Conservation (phyloP, 2,888 invertebrate genomes). For the Thysanoteuthis rhombus region DNA sequence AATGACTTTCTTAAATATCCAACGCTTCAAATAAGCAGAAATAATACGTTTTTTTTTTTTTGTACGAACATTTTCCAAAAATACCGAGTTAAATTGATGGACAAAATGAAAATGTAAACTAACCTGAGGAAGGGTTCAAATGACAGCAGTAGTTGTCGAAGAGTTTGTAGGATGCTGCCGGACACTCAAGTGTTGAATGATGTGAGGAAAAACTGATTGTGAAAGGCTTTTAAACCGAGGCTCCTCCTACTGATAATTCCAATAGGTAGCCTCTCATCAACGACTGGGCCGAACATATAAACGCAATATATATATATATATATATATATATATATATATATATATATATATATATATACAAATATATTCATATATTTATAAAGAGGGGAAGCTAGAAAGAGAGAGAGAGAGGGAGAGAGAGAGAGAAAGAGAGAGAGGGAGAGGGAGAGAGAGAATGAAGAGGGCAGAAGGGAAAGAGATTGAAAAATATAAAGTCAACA, state of each 20-base stretch:
- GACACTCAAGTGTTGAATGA: neutral
- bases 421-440: neutral
- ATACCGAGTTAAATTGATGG: no score
- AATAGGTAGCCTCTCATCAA: neutral
- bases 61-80: no score
- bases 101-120: neutral
- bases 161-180: neutral
- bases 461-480: no score
- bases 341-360: no score
- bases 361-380: no score
- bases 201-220: neutral
- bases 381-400: neutral
- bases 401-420: neutral
- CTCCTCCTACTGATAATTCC: neutral
- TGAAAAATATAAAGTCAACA: neutral
- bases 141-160: neutral
- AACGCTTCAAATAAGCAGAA: no score
- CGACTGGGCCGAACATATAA: neutral
- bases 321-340: no score
- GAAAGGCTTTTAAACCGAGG: neutral
- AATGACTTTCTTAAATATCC: no score
- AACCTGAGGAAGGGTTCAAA: neutral
- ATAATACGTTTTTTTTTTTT: no score
- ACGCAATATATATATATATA: no score
- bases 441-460: neutral